Percentiles rank a stretch among this genome's conserved stretches.
Conservation (phyloP, 2,888 invertebrate genomes). For the Sinelater perroti region DNA sequence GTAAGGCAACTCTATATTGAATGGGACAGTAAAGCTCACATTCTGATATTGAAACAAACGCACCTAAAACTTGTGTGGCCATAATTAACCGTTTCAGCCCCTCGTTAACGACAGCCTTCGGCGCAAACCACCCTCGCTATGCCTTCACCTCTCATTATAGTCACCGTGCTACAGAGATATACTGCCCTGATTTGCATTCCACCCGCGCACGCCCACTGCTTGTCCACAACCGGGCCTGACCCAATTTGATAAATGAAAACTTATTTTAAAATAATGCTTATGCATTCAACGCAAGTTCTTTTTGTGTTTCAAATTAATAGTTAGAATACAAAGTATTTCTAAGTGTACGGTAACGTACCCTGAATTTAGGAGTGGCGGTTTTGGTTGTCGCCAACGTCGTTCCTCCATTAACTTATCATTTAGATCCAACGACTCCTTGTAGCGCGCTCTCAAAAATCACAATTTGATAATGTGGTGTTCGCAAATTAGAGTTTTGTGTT, state of each 20-base stretch:
- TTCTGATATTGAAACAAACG: conserved; percentile 10
- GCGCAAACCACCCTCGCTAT: conserved; percentile 54
- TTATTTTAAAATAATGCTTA: neutral
- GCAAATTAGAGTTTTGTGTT: too few relatives aligned
- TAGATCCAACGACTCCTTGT: too few relatives aligned
- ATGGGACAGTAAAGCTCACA: neutral
- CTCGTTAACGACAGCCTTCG: conserved; percentile 54
- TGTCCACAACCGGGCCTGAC: conserved; percentile 4
- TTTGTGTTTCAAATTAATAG: neutral
- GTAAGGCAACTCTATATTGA: neutral
- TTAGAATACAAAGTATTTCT: too few relatives aligned
- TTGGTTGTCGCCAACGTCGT: too few relatives aligned
- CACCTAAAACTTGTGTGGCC: conserved; percentile 40
- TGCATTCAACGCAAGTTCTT: neutral
- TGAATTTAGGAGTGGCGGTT: too few relatives aligned
- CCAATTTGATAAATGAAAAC: conserved; percentile 10
- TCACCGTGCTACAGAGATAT: conserved; percentile 47
- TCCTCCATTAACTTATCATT: too few relatives aligned
- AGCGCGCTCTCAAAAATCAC: too few relatives aligned
- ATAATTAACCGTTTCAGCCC: conserved; percentile 55
- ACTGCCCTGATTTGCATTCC: conserved; percentile 45
- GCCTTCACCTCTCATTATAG: conserved; percentile 53
- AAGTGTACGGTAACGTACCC: too few relatives aligned
- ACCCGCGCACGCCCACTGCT: conserved; percentile 10
- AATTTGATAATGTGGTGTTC: too few relatives aligned